Evolutionary conservation across 1,140 invertebrate species (phyloP), one percentile per base, ranked within the genome.

Genomic region (Drosophila paulistorum): DNA sequence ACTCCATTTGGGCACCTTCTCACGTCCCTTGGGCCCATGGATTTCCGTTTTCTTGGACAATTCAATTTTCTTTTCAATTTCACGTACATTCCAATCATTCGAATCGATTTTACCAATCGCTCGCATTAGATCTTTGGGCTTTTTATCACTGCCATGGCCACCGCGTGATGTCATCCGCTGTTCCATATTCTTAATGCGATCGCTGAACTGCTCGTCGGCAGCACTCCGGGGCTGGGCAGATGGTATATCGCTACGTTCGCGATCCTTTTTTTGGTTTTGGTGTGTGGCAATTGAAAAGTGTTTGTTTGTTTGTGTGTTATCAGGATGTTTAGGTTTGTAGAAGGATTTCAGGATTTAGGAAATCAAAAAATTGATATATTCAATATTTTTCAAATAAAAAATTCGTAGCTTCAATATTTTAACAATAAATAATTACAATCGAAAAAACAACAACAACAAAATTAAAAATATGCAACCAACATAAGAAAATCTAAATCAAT

Each of bases 1-100:
- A 92, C 96, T 97, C 97, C 97, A 98, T 91, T 97, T 97, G 41
- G 97, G 97, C 26, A 98, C 97, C 90, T 95, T 95, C 84, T 97
- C 96, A 23, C 96, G 94, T 0, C 90, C 90, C 63, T 92, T 92
- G 14, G 95, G 94, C 74, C 95, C 93, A 17, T 95, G 95, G 83
- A 96, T 94, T 71, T 92, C 91, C 0, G 91, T 91, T 65, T 92
- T 91, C 91, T 96, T 96, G 77, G 96, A 97, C 91, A 97, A 96
- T 80, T 96, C 94, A 7, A 98, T 97, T 93, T 98, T 98, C 80
- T 97, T 96, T 84, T 98, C 97, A 26, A 98, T 97, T 91, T 97
- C 95, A 74, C 96, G 96, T 3, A 98, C 95, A 92, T 98, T 98
- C 97, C 97, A 98, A 93, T 98, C 97, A 48, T 95, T 96, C 74